Conservation (phyloP, 2,888 invertebrate genomes). For the Aphidius colemani region DNA sequence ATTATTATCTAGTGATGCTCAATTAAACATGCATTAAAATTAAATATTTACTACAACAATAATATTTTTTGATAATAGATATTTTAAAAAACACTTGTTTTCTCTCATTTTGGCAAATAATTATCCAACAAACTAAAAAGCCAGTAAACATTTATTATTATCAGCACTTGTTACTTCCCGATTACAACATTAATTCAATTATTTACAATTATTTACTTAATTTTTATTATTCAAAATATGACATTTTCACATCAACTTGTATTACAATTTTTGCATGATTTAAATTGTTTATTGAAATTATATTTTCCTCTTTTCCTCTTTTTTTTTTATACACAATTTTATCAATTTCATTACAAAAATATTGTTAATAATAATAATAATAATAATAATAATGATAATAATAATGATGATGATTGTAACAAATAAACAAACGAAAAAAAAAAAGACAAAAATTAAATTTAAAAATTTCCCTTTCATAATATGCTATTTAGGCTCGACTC, state of each 20-base stretch:
- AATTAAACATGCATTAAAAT: no score
- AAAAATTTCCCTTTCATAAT: no score
- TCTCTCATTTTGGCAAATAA: conserved; percentile 5
- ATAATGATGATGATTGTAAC: no score
- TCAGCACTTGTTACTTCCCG: conserved; percentile 16
- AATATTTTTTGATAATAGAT: no score
- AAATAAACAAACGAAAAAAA: no score
- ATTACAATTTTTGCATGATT: conserved; percentile 4
- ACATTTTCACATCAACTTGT: conserved; percentile 31
- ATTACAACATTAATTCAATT: conserved; percentile 32
- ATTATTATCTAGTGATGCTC: no score
- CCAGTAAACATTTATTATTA: conserved; percentile 7
- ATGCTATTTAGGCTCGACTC: no score
- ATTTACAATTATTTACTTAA: conserved; percentile 44
- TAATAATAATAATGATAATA: no score
- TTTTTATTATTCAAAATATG: conserved; percentile 49
- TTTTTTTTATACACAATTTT: conserved; percentile 4
- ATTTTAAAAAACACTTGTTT: not conserved
- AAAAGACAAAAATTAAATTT: no score
- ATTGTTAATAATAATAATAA: not conserved
- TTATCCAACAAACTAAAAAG: not conserved
- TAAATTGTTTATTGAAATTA: conserved; percentile 28
- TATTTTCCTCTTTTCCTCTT: conserved; percentile 15
- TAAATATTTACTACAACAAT: no score
- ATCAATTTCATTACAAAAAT: not conserved